These are phyloP conservation scores for Oncorhynchus keta DNA, from an alignment of 2,113 vertebrate genomes.

Conservation along the genomic window DNA sequence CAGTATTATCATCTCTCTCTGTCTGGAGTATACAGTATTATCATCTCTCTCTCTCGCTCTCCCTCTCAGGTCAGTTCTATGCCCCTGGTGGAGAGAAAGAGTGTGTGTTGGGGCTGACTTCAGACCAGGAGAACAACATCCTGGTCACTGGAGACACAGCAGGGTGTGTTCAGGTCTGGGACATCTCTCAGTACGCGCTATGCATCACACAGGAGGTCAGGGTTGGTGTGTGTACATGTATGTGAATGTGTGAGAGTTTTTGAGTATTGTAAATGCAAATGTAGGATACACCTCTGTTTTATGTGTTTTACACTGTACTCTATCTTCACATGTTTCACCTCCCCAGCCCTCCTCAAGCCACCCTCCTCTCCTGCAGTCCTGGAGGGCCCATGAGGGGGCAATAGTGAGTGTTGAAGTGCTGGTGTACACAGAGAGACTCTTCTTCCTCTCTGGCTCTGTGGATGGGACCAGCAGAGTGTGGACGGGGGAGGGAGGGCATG, in stretches of 20 bases:
- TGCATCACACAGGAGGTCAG: slow-evolving; percentile 30
- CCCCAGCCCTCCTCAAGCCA: slow-evolving; percentile 26
- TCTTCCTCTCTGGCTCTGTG: slow-evolving; percentile 50
- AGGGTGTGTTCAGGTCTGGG: slow-evolving; percentile 62
- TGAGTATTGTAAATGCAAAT: slow-evolving; percentile 40
- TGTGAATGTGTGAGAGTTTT: neutral
- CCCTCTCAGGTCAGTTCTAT: slow-evolving; percentile 56
- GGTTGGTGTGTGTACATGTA: neutral
- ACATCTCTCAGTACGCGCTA: slow-evolving; percentile 56
- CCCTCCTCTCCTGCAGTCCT: slow-evolving; percentile 49
- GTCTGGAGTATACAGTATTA: no score
- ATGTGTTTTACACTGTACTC: neutral
- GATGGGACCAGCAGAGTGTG: slow-evolving; percentile 60
- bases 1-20: no score
- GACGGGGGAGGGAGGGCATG: slow-evolving; percentile 32
- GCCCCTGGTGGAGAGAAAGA: slow-evolving; percentile 38
- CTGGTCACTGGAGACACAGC: slow-evolving; percentile 66
- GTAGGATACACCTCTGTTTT: neutral
- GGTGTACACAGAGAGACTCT: slow-evolving; percentile 30
- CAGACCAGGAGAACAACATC: slow-evolving; percentile 58
- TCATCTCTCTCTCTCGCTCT: no score
- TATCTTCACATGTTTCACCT: neutral
- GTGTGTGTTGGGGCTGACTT: slow-evolving; percentile 51
- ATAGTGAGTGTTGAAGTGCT: slow-evolving; percentile 40
- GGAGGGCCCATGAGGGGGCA: slow-evolving; percentile 47